A percentile compares a stretch with the other conserved stretches of the same genome.
Conservation (phyloP, 1,140 invertebrate genomes). For the Theocolax elegans region DNA sequence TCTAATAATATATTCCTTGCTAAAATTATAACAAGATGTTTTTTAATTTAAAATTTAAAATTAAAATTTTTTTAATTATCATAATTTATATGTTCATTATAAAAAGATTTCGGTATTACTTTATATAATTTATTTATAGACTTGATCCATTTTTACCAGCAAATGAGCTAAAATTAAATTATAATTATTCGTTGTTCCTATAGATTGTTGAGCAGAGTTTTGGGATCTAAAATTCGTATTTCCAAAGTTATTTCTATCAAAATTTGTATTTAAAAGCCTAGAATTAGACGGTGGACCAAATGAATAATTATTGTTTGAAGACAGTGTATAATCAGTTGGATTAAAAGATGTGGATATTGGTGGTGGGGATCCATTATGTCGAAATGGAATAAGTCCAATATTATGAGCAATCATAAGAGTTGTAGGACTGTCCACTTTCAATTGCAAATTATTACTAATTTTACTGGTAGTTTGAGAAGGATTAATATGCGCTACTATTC, state of each 20-base stretch:
- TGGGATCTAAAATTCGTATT: constrained; percentile 56
- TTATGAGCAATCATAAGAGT: constrained; percentile 54
- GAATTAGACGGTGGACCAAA: constrained; percentile 59
- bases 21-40: too few relatives aligned
- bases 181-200: constrained; percentile 45
- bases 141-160: constrained; percentile 53
- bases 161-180: constrained; percentile 53
- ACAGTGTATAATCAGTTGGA: constrained; percentile 53
- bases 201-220: constrained; percentile 42
- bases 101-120: constrained; percentile 52
- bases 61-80: constrained; percentile 57
- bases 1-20: too few relatives aligned
- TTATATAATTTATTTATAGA: too few relatives aligned
- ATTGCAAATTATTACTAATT: constrained; percentile 32
- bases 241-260: constrained; percentile 56
- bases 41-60: too few relatives aligned
- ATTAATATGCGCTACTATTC: constrained; percentile 49
- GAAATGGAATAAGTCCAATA: constrained; percentile 14
- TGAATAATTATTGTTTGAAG: constrained; percentile 52
- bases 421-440: constrained; percentile 50
- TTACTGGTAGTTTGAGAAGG: constrained; percentile 3
- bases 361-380: constrained; percentile 28
- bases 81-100: constrained; percentile 53
- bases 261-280: constrained; percentile 49
- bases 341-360: constrained; percentile 53